Evolutionary conservation across 1,140 invertebrate species (phyloP).

Genomic region (Nephila pilipes): DNA sequence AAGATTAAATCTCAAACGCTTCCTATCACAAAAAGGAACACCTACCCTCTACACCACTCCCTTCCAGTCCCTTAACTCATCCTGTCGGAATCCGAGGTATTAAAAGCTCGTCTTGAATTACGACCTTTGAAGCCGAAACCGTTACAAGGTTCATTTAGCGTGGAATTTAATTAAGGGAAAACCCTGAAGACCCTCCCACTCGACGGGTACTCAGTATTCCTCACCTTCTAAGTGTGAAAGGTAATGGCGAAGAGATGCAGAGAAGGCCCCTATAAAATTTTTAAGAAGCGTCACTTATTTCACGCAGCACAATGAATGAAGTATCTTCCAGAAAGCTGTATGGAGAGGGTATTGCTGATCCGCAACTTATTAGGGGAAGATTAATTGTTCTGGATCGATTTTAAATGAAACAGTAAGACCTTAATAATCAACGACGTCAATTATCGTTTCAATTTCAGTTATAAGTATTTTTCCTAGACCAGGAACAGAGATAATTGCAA

Average conservation of each 20-base stretch:
- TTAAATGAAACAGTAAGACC: background rate
- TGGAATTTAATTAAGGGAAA: constrained; percentile 67
- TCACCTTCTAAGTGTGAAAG: constrained; percentile 34
- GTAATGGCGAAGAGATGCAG: background rate
- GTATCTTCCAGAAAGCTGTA: background rate
- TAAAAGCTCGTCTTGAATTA: constrained; percentile 69
- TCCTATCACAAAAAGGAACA: constrained; percentile 23
- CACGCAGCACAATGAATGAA: background rate
- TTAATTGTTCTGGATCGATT: background rate
- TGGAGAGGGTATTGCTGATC: background rate
- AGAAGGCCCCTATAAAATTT: background rate
- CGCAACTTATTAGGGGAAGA: background rate
- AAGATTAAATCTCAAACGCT: constrained; percentile 68
- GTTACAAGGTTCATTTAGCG: constrained; percentile 68
- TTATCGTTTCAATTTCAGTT: background rate
- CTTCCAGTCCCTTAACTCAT: constrained; percentile 49
- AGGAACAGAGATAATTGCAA: no score
- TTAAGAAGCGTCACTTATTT: background rate
- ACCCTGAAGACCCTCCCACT: constrained; percentile 26
- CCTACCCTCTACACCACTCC: background rate
- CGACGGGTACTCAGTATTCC: constrained; percentile 14
- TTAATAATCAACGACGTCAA: background rate
- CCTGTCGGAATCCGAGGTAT: constrained; percentile 67
- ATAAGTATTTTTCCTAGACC: no score
- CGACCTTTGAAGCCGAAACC: constrained; percentile 65